Percentiles rank a stretch among this genome's conserved stretches.
Conservation (phyloP, 1,140 invertebrate species). For the Paraescarpia echinospica region DNA sequence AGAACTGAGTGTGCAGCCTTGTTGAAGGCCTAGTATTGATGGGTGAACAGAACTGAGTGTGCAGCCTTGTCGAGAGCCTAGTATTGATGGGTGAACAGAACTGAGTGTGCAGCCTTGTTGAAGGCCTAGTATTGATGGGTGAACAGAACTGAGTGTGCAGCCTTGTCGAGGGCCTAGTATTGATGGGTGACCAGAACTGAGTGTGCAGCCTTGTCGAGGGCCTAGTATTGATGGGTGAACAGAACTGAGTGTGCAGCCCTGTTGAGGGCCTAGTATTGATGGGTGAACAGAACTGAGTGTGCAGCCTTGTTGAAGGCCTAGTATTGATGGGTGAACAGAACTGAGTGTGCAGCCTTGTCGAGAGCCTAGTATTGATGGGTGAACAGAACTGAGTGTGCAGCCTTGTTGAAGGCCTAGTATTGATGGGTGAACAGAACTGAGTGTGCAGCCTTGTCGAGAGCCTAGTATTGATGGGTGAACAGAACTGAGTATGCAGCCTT, state of each 20-base stretch:
- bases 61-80: not conserved
- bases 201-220: not conserved
- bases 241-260: no score
- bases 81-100: not conserved
- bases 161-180: not conserved
- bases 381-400: no score
- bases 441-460: not conserved
- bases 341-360: not conserved
- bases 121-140: not conserved
- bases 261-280: not conserved
- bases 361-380: not conserved
- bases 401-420: not conserved
- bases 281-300: no score
- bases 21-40: not conserved
- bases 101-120: not conserved
- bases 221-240: not conserved
- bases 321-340: not conserved
- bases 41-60: no score
- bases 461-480: not conserved
- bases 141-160: no score
- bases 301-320: not conserved
- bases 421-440: no score
- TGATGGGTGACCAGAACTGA: no score
- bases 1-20: no score
- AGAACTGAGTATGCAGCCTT: no score